Conservation (phyloP, 2,888 invertebrate genomes). For the Acrocyrtus sp. region DNA sequence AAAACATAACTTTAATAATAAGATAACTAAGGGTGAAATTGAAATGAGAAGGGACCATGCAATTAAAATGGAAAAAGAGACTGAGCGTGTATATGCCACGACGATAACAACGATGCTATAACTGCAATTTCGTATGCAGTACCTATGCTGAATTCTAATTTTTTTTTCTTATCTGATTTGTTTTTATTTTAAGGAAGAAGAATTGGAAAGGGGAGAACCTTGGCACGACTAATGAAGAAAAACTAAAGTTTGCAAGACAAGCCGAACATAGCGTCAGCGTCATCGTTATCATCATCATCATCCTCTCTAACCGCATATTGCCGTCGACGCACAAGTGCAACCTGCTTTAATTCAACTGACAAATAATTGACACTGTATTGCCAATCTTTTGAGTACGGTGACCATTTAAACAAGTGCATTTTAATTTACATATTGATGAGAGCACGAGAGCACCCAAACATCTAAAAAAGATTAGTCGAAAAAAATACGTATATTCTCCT, state of each 20-base stretch:
- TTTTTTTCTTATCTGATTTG: conserved; percentile 10
- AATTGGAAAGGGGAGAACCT: conserved; percentile 55
- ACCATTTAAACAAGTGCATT: not conserved
- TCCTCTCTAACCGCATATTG: not conserved
- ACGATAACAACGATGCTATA: too few relatives aligned
- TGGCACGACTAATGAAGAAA: conserved; percentile 40
- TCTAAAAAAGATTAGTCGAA: not conserved
- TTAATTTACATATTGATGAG: not conserved
- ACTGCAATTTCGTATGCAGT: not conserved
- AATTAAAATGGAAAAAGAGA: not conserved
- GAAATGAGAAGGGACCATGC: not conserved
- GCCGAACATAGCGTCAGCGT: not conserved
- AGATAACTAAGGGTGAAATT: not conserved
- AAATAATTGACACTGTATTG: not conserved
- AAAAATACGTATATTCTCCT: too few relatives aligned
- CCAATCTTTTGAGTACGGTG: too few relatives aligned
- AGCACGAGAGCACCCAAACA: not conserved
- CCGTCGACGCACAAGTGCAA: not conserved
- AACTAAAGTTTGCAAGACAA: not conserved
- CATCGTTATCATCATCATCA: too few relatives aligned
- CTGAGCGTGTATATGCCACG: too few relatives aligned
- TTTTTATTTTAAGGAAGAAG: conserved; percentile 53
- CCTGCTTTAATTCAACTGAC: not conserved
- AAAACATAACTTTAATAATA: not conserved
- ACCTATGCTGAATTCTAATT: conserved; percentile 6